Base-by-base conservation (phyloP, 2,113 vertebrate genomes). In the Corvus cornix region DNA sequence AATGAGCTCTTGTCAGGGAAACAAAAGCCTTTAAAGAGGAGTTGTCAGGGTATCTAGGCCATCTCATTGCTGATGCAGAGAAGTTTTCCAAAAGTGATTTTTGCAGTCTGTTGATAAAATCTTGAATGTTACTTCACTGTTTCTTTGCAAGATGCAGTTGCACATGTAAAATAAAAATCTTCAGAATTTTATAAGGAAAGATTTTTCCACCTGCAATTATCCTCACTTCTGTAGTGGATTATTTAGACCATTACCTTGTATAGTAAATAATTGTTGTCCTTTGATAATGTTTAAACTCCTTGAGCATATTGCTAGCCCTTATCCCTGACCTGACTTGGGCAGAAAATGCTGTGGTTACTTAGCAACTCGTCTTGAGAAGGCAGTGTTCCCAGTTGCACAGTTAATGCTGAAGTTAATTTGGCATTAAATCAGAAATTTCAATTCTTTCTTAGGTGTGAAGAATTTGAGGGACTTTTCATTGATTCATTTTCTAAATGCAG, bases 371-470 rank as follows among this genome's bases (percentile, higher is more conserved):
- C 68, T 87, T 70, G 27, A 92, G 74, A 64, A 78, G 60, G 74
- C 78, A n/a, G 15, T 46, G 78, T 82, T 96, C 87, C 51, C 30
- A 59, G 33, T 63, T 91, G 70, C 74, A 51, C 46, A 43, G 70
- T 87, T 91, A 89, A 88, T 63, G 60, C 79, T 74, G 46, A 77
- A 83, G 59, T 88, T 95, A 68, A 77, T 93, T 92, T 95, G 76
- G 78, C 91, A 83, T 87, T 89, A 76, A 69, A 88, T 88, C 79
- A 92, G 76, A 88, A 88, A 84, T 11, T 60, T 9, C 74, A 93
- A 78, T 86, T 83, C 49, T 93, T 93, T 82, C 72, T 70, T 84
- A 59, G 37, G 11, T 78, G 30, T 66, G 48, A 86, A 60, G 79
- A 94, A 87, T 77, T 59, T 77, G 48, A 63, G 21, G 69, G 11